These are phyloP conservation scores for Carassius auratus DNA, from an alignment of 2,113 vertebrate species.

Conservation along the genomic window DNA sequence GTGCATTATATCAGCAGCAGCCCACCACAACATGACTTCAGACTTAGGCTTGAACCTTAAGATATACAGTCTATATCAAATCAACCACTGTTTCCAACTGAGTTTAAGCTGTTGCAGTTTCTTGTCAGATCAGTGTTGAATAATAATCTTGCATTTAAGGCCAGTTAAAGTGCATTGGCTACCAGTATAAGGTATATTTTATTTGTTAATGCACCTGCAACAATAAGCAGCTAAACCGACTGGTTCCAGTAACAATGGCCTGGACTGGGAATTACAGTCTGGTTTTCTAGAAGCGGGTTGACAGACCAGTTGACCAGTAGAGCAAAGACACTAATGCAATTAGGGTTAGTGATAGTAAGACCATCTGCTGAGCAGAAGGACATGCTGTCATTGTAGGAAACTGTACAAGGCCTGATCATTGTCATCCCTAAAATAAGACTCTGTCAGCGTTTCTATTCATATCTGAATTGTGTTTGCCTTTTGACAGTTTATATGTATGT, in stretches of 20 bases:
- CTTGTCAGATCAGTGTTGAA: not conserved
- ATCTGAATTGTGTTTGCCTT: not conserved
- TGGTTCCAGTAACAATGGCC: not conserved
- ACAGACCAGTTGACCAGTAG: conserved; percentile 5
- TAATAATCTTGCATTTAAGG: not conserved
- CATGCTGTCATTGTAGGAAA: conserved; percentile 4
- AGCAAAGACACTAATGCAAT: conserved; percentile 36
- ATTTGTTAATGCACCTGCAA: not conserved
- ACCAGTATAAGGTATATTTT: not conserved
- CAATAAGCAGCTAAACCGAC: not conserved
- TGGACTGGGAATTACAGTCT: not conserved
- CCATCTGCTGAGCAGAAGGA: conserved; percentile 23
- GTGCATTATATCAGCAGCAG: conserved; percentile 27
- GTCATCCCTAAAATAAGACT: not conserved
- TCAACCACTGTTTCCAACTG: not conserved
- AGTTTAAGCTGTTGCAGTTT: not conserved
- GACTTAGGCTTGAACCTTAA: not conserved
- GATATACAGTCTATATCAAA: not conserved
- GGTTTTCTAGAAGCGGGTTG: not conserved
- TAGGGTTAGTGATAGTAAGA: conserved; percentile 29
- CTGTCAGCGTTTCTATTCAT: not conserved
- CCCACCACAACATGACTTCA: not conserved
- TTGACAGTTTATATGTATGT: not conserved
- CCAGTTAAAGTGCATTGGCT: not conserved
- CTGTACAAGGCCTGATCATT: not conserved